Evolutionary conservation across 2,113 vertebrate species (phyloP).

Genomic region (Otus sunia): DNA sequence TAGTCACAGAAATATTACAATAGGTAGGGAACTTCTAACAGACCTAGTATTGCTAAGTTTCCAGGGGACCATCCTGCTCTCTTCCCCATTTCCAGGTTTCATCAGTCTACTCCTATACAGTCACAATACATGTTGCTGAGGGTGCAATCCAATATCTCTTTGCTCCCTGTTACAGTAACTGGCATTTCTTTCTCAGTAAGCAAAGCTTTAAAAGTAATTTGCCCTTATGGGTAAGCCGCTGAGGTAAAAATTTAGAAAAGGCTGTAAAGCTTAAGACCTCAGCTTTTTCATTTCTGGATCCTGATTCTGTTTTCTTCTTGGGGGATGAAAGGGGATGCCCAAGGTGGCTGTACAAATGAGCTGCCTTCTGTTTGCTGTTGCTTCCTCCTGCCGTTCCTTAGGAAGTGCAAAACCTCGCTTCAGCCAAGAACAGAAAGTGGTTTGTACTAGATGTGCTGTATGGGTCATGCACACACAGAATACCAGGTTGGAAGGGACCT

Average conservation of each 20-base stretch:
- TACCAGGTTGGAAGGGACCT: no score
- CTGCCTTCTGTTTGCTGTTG: neutral
- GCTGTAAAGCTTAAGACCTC: neutral
- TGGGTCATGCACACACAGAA: accelerated
- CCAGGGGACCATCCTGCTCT: neutral
- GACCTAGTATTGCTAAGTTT: neutral
- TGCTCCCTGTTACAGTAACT: neutral
- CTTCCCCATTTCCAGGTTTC: neutral
- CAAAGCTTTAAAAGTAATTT: neutral
- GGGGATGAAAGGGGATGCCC: neutral
- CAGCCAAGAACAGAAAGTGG: neutral
- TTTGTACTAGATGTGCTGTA: neutral
- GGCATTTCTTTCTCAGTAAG: neutral
- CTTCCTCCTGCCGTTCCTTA: neutral
- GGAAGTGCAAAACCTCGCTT: neutral
- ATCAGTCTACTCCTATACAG: neutral
- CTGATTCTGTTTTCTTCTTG: neutral
- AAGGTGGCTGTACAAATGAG: neutral
- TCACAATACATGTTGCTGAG: accelerated
- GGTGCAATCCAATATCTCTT: neutral
- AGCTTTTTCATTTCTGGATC: neutral
- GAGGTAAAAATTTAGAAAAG: neutral
- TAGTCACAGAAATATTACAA: neutral
- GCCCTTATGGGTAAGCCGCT: neutral
- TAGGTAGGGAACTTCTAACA: neutral